A percentile compares a stretch with the other conserved stretches of the same genome.
These are phyloP conservation scores for Pollimyrus isidori DNA, from an alignment of 2,113 vertebrate genomes.

Conservation along the genomic window DNA sequence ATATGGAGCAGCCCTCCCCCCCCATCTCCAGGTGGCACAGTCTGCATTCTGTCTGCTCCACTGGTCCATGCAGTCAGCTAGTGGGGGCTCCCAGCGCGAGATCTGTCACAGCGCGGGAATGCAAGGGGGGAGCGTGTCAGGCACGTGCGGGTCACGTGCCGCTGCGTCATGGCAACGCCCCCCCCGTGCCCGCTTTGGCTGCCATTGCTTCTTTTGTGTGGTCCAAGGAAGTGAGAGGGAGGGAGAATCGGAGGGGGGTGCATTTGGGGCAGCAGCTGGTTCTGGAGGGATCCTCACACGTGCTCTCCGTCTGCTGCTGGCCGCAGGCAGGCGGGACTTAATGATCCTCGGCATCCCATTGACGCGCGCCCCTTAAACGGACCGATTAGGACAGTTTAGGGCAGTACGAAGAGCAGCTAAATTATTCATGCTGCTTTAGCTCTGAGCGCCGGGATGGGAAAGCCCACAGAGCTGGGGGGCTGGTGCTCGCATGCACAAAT, in stretches of 20 bases:
- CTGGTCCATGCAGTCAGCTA: not conserved
- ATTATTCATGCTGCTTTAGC: slow-evolving; percentile 58
- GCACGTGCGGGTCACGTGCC: not conserved
- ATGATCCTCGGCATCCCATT: slow-evolving; percentile 40
- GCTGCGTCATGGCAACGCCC: not conserved
- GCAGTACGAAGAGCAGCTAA: slow-evolving; percentile 40
- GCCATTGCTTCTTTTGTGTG: not conserved
- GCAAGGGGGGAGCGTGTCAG: not conserved
- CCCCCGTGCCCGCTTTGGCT: not conserved
- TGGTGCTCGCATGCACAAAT: too few species aligned
- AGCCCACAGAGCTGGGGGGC: slow-evolving; percentile 35
- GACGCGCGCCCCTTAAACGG: slow-evolving; percentile 47
- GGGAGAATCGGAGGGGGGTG: not conserved
- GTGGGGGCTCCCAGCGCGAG: not conserved
- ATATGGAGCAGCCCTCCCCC: not conserved
- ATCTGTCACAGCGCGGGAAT: not conserved
- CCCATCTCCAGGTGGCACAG: not conserved
- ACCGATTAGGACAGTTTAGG: slow-evolving; percentile 42
- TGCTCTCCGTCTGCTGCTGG: not conserved
- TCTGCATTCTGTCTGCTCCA: not conserved
- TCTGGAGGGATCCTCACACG: not conserved
- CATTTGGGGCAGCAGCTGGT: not conserved
- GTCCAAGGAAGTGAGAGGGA: not conserved
- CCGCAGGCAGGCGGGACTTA: slow-evolving; percentile 28
- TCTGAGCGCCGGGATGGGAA: slow-evolving; percentile 38